A percentile compares a stretch with the other conserved stretches of the same genome.
phyloP scores from a whole-genome alignment of 2,888 invertebrate species.

The Sphaerophoria taeniata region DNA sequence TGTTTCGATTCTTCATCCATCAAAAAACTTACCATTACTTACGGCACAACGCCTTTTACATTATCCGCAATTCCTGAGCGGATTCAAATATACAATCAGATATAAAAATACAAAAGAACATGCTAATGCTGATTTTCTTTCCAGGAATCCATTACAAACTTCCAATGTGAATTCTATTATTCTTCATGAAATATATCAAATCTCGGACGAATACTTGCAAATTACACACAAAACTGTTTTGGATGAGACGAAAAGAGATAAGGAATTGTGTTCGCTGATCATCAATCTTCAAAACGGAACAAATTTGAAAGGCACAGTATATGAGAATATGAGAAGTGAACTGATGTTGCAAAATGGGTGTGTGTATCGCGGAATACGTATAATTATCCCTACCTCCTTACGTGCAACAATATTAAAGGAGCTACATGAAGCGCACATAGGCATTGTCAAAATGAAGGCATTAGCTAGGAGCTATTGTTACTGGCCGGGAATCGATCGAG shows the following conservation, averaged over 20 bases:
- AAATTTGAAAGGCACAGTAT: constrained; percentile 1
- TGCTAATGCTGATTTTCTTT: constrained; percentile 11
- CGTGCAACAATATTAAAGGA: not conserved
- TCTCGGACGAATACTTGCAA: constrained; percentile 4
- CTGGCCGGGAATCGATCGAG: constrained; percentile 29
- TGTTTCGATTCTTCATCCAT: not conserved
- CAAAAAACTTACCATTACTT: constrained; percentile 5
- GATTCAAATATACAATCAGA: constrained; percentile 6
- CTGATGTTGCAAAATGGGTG: constrained; percentile 24
- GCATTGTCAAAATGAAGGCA: not conserved
- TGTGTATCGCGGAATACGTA: not conserved
- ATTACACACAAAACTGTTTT: constrained; percentile 11
- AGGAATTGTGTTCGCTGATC: constrained; percentile 11
- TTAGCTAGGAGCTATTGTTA: constrained; percentile 16
- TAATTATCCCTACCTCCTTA: not conserved
- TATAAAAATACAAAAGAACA: constrained; percentile 6
- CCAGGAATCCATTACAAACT: not conserved
- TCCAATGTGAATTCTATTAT: not conserved
- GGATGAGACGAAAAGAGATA: constrained; percentile 28
- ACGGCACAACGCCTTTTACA: constrained; percentile 9
- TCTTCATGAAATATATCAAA: not conserved
- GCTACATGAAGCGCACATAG: not conserved
- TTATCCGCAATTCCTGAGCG: not conserved
- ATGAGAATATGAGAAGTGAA: constrained; percentile 25
- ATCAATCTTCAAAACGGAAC: constrained; percentile 2